Conservation (phyloP, 2,113 vertebrate species). For the Pygoscelis antarcticus region DNA sequence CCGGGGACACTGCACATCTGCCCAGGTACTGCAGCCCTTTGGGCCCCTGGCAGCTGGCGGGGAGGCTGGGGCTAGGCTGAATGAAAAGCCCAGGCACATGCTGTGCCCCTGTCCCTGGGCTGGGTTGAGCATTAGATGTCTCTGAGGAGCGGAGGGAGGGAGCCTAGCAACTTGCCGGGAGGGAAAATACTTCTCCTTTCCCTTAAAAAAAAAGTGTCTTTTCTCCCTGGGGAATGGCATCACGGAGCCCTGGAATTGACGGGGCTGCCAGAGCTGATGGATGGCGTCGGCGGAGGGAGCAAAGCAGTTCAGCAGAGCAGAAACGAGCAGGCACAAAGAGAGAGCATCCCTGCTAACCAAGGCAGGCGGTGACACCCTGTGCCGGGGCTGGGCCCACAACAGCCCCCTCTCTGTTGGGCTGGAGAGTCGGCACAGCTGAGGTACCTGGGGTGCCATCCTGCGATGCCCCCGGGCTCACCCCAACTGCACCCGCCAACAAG, state of each 20-base stretch:
- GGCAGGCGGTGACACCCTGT: conserved; percentile 71
- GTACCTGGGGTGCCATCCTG: conserved; percentile 76
- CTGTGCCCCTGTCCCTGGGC: background rate
- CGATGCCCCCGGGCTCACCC: conserved; percentile 29
- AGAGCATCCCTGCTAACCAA: background rate
- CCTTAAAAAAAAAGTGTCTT: background rate
- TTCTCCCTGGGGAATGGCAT: background rate
- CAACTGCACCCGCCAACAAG: conserved; percentile 29
- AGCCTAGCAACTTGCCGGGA: background rate
- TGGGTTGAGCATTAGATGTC: background rate
- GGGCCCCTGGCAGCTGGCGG: background rate
- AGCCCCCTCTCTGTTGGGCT: conserved; percentile 45
- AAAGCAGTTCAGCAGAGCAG: conserved; percentile 60
- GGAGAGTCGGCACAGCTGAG: conserved; percentile 72
- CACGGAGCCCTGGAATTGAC: conserved; percentile 13
- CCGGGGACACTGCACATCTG: background rate
- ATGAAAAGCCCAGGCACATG: background rate
- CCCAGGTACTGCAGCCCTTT: background rate
- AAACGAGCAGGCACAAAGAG: conserved; percentile 42
- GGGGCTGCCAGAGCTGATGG: conserved; percentile 37
- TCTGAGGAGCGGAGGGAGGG: background rate
- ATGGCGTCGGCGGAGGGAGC: conserved; percentile 11
- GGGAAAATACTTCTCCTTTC: background rate
- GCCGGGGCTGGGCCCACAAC: conserved; percentile 55
- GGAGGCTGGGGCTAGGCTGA: background rate